Base-by-base conservation (phyloP, 2,888 invertebrate genomes). In the Epinotia ramella region DNA sequence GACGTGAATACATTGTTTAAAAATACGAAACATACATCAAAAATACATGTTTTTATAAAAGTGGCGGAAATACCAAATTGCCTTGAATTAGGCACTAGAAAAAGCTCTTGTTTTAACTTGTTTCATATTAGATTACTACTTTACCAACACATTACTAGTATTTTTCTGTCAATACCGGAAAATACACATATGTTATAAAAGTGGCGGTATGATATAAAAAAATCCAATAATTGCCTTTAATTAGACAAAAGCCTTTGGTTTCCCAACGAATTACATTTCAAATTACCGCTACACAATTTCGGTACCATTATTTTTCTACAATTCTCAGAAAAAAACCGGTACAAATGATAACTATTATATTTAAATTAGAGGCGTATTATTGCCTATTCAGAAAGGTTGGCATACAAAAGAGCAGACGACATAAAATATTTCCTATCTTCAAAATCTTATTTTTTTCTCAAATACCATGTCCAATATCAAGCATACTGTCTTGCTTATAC, bases 401-500 rank as follows among this genome's bases (percentile, higher is more conserved):
- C 16, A 16, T 16, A 5, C n/a, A 53, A n/a, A n/a, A 49, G 12
- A 12, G 46, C 12, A 4, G n/a, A 16, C 12, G 16, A 16, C 49
- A 5, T 0, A 63, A 63, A 44, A 53, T n/a, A 66, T n/a, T 65
- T 16, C 9, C 7, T 9, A 33, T n/a, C 46, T 66, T 33, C n/a
- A 53, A n/a, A 9, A 63, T 44, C n/a, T 28, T 28, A 11, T 76
- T 72, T 77, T 75, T 77, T 64, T 73, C 69, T 71, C 33, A 67
- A 53, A 63, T 53, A 74, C 69, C 77, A 57, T 59, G 78, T 80
- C 82, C 82, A 83, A 85, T 83, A 73, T 82, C 81, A 64, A 73
- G 69, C 83, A 81, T 73, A 82, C 83, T 87, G 81, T 84, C 81
- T 76, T 59, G 66, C 82, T 86, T 87, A 83, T 81, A 67, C 53